Evolutionary conservation across 2,888 invertebrate genomes (phyloP), one percentile per base, ranked within the genome.

Genomic region (Nomada fucata): DNA sequence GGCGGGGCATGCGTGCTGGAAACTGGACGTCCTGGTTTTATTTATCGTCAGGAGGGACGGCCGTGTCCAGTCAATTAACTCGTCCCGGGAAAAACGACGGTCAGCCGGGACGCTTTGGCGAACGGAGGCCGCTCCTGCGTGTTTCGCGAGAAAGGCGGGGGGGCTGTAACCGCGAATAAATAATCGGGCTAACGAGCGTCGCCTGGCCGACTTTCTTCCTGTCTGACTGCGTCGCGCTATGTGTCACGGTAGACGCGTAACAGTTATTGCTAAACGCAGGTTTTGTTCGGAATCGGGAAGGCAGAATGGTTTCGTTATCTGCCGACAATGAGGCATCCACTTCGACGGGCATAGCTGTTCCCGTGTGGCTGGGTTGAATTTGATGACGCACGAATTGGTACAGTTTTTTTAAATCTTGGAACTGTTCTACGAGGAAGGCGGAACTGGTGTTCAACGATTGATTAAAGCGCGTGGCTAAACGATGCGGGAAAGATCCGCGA

Each of bases 31-130:
- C 72, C 72, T 29, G 76, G 65, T 79, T 83, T 81, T 82, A 81
- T 86, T 84, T 83, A 76, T 80, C 79, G 76, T 81, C 23, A 53
- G 77, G 79, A 61, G 15, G 42, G 29, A 60, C 67, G 72, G 50
- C 65, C 89, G 78, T 83, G 88, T 89, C 76, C 73, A 84, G 88
- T 90, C 88, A 89, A 90, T 90, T 90, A 90, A 89, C 89, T 84
- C 82, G 86, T 82, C 68, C 73, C 60, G 36, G 63, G 83, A 80
- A 85, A 86, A 85, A 88, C 73, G 68, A 18, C 3, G 57, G n/a
- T 15, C 55, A 26, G 23, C 44, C 44, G 55, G 11, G 55, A 15
- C 11, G 55, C n/a, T 57, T 44, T 44, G 42, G n/a, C 55, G 55
- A 13, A 63, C 53, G 57, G n/a, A 13, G 23, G 15, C 29, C 59